Percentiles rank a stretch among this genome's conserved stretches.
Conservation (phyloP, 2,113 vertebrate genomes). For the Accipiter virgatus region DNA sequence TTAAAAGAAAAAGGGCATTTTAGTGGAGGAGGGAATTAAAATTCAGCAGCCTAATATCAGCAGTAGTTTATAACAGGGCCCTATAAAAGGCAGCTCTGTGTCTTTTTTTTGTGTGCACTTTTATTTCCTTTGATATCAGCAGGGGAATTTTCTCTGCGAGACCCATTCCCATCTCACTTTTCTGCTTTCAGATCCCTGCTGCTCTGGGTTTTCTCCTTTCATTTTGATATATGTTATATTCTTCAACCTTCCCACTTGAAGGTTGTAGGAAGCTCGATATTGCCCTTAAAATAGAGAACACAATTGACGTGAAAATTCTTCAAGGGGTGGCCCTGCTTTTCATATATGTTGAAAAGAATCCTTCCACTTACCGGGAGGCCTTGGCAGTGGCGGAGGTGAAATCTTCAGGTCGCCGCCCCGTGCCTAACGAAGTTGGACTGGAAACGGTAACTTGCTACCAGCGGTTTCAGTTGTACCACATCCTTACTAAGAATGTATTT, state of each 20-base stretch:
- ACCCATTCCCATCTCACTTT: constrained; percentile 66
- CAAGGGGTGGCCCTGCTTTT: constrained; percentile 27
- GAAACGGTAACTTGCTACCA: not conserved
- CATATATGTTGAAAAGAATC: constrained; percentile 42
- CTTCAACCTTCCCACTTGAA: constrained; percentile 62
- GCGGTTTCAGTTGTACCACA: not conserved
- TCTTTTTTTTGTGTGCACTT: constrained; percentile 61
- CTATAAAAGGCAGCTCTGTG: constrained; percentile 52
- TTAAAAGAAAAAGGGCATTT: constrained; percentile 60
- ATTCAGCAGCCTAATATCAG: constrained; percentile 55
- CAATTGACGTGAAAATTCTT: constrained; percentile 27
- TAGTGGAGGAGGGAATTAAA: constrained; percentile 53
- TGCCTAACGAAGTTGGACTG: not conserved
- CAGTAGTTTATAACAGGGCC: constrained; percentile 44
- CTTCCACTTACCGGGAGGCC: not conserved
- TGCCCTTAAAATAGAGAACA: constrained; percentile 55
- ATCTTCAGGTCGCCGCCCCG: not conserved
- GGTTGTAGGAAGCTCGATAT: constrained; percentile 51
- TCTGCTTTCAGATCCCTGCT: constrained; percentile 67
- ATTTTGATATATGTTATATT: constrained; percentile 64
- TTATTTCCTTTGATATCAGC: constrained; percentile 72
- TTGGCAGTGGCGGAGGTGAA: not conserved
- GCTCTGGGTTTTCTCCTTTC: constrained; percentile 63
- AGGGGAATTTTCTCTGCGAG: constrained; percentile 68
- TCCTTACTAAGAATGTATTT: not conserved